Conservation (phyloP, 2,113 vertebrate genomes). For the Microtus montanus region DNA sequence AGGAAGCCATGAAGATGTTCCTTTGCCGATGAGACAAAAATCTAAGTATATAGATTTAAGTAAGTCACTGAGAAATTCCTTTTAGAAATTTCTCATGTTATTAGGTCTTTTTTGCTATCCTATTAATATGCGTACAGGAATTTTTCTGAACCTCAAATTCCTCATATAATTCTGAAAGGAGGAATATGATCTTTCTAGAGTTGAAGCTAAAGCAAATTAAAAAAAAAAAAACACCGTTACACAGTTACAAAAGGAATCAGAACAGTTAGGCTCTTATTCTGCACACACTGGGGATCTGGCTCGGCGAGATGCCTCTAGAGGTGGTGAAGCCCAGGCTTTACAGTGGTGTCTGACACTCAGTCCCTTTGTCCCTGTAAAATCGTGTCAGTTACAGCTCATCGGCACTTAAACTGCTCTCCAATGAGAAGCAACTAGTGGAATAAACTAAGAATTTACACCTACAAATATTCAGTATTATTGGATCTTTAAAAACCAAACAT, state of each 20-base stretch:
- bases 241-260: constrained; percentile 14
- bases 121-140: background rate
- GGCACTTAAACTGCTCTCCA: constrained; percentile 70
- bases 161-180: constrained; percentile 38
- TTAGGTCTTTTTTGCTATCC: background rate
- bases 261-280: background rate
- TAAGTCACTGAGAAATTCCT: constrained; percentile 50
- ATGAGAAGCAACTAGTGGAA: constrained; percentile 50
- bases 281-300: background rate
- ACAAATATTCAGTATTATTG: constrained; percentile 52
- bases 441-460: constrained; percentile 60
- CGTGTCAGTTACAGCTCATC: constrained; percentile 58
- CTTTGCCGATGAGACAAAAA: constrained; percentile 61
- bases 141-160: constrained; percentile 32
- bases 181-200: constrained; percentile 40
- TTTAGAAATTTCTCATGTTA: constrained; percentile 38
- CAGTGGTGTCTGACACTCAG: constrained; percentile 36
- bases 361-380: constrained; percentile 68
- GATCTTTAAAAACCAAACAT: constrained; percentile 39
- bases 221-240: background rate
- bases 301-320: background rate
- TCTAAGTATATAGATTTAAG: constrained; percentile 64
- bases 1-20: constrained; percentile 62
- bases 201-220: background rate
- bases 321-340: background rate